These are phyloP conservation scores for Rhabditoides inermis DNA, from an alignment of 2,888 invertebrate species.

Conservation along the genomic window DNA sequence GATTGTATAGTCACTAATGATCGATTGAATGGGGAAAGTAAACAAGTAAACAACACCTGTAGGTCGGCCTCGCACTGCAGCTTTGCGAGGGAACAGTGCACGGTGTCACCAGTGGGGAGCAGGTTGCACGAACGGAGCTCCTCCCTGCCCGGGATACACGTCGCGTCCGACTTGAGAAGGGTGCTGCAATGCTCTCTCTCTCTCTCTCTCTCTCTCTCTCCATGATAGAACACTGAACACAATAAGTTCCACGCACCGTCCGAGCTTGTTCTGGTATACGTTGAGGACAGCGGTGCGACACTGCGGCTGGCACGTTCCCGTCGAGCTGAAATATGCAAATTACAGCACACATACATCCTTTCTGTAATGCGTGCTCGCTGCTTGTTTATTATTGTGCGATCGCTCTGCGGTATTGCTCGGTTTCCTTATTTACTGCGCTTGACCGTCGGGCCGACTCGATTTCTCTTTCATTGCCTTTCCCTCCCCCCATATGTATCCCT, in stretches of 20 bases:
- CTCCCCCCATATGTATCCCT: no score
- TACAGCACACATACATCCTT: no score
- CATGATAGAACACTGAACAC: not conserved
- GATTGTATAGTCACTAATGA: no score
- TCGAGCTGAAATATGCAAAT: slow-evolving; percentile 45
- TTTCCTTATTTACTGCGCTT: no score
- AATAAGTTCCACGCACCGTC: slow-evolving; percentile 7
- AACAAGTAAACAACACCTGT: no score
- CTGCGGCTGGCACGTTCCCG: slow-evolving; percentile 49
- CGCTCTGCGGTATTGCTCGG: no score
- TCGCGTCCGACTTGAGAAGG: slow-evolving; percentile 37
- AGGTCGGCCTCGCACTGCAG: slow-evolving; percentile 49
- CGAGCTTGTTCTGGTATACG: slow-evolving; percentile 48
- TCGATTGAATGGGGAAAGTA: no score
- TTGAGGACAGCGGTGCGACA: slow-evolving; percentile 49
- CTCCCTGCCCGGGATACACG: slow-evolving; percentile 46
- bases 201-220: not conserved
- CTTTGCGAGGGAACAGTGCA: slow-evolving; percentile 49
- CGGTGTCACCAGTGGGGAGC: slow-evolving; percentile 38
- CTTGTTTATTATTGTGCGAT: no score
- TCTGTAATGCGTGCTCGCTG: no score
- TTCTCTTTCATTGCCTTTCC: no score
- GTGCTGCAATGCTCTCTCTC: not conserved
- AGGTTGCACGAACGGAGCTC: slow-evolving; percentile 47
- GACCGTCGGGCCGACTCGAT: no score